phyloP scores from a whole-genome alignment of 2,797 vertebrate genomes.

The Cynodonichthys magdalenae region DNA sequence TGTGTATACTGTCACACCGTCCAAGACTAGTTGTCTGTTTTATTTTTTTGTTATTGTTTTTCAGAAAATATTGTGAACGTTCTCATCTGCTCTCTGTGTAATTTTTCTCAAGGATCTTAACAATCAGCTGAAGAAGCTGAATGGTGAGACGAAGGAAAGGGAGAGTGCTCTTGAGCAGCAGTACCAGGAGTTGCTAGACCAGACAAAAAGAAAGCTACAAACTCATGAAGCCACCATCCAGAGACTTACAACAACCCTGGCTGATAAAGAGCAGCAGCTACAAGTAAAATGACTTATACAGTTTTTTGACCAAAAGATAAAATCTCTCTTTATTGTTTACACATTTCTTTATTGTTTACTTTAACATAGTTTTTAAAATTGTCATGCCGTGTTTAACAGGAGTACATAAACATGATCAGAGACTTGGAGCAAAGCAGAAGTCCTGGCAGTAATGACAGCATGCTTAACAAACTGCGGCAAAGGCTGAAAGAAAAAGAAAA shows the following conservation, averaged over 20 bases:
- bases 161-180: slow-evolving; percentile 85
- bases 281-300: slow-evolving; percentile 66
- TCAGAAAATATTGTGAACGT: not conserved
- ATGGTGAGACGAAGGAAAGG: slow-evolving; percentile 83
- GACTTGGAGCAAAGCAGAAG: slow-evolving; percentile 78
- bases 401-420: slow-evolving; percentile 81
- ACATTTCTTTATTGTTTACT: not conserved
- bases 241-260: slow-evolving; percentile 80
- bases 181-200: slow-evolving; percentile 82
- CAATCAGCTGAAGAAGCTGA: slow-evolving; percentile 92
- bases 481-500: slow-evolving; percentile 84
- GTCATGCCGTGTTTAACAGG: slow-evolving; percentile 62
- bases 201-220: slow-evolving; percentile 84
- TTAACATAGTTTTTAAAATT: not conserved
- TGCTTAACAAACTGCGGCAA: slow-evolving; percentile 80
- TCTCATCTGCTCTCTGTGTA: not conserved
- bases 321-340: not conserved
- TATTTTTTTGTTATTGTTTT: too few relatives aligned
- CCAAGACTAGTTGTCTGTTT: too few relatives aligned
- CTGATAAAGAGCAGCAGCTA: slow-evolving; percentile 85
- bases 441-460: slow-evolving; percentile 72
- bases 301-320: not conserved
- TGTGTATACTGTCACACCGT: too few relatives aligned
- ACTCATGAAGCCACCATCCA: slow-evolving; percentile 85
- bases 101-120: slow-evolving; percentile 85